phyloP scores from a whole-genome alignment of 2,888 invertebrate species.

The Drosophila algonquin region DNA sequence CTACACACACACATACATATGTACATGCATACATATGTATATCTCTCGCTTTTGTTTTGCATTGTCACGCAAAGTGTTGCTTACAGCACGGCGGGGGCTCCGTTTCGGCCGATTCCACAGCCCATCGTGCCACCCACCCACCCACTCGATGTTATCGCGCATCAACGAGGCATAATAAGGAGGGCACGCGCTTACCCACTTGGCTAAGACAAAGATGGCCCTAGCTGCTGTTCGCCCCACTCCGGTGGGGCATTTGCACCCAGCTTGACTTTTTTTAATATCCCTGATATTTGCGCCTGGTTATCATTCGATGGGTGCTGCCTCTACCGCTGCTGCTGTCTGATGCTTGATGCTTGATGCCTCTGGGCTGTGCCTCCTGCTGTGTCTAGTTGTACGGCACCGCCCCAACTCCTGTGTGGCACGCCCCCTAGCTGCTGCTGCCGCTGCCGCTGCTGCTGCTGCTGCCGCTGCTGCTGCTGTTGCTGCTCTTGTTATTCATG shows the following conservation, averaged over 20 bases:
- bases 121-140: slow-evolving; percentile 5
- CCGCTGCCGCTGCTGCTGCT: neutral
- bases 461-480: slow-evolving; percentile 23
- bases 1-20: neutral
- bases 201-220: slow-evolving; percentile 61
- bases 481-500: slow-evolving; percentile 73
- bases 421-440: neutral
- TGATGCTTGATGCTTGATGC: slow-evolving; percentile 20
- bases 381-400: slow-evolving; percentile 27
- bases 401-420: slow-evolving; percentile 3
- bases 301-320: slow-evolving; percentile 69
- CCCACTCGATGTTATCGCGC: slow-evolving; percentile 66
- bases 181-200: slow-evolving; percentile 42
- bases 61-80: slow-evolving; percentile 69
- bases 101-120: slow-evolving; percentile 1
- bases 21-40: too few relatives aligned
- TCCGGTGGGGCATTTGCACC: slow-evolving; percentile 64
- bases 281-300: slow-evolving; percentile 76
- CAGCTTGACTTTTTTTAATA: slow-evolving; percentile 79
- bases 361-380: slow-evolving; percentile 28
- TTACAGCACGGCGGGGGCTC: slow-evolving; percentile 21
- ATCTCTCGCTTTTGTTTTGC: slow-evolving; percentile 49
- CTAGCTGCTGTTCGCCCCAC: slow-evolving; percentile 13
- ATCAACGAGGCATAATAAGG: slow-evolving; percentile 61
- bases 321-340: slow-evolving; percentile 11